Base-by-base conservation (phyloP, 2,113 vertebrate genomes). In the Nibea albiflora region DNA sequence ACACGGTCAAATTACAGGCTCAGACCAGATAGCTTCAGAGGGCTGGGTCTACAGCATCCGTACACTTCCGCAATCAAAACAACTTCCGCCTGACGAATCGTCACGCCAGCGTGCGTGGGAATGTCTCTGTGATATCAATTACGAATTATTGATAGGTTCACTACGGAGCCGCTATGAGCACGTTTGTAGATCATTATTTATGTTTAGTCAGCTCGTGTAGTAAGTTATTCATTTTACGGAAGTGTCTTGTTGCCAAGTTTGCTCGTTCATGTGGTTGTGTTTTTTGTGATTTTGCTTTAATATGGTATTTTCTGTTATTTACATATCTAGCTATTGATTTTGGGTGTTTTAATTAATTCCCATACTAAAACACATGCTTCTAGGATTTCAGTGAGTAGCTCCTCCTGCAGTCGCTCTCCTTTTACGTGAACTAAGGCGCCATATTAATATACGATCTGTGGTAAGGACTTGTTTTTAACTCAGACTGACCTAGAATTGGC, bases 61-160 rank as follows among this genome's bases (percentile, higher is more conserved):
- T 28, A 49, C 66, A 90, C 89, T 94, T 94, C 93, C 93, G 93
- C 89, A 87, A 87, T 86, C 71, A 86, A 19, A 80, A 54, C 76
- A 44, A 89, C 83, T 90, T 90, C 90, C 87, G 89, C 58, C 46
- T 62, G 49, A 72, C 63, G 79, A n/a, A 17, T 46, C 5, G 2
- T 56, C 16, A 53, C 83, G 81, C 20, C n/a, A 47, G 62, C 28
- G 52, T 19, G 44, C 42, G 42, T 44, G 35, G 6, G 4, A 4
- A 31, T 22, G 26, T 17, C 5, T 52, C 56, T 49, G 9, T 2
- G 1, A 26, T 53, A 24, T 53, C 5, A 39, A 20, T 19, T 31
- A 31, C 15, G 0, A 10, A 19, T 60, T 35, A 35, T 35, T 20
- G 5, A 61, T 61, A 12, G 24, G 24, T 57, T 57, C 6, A 8